Conservation (phyloP, 2,113 vertebrate species). For the Ranitomeya variabilis region DNA sequence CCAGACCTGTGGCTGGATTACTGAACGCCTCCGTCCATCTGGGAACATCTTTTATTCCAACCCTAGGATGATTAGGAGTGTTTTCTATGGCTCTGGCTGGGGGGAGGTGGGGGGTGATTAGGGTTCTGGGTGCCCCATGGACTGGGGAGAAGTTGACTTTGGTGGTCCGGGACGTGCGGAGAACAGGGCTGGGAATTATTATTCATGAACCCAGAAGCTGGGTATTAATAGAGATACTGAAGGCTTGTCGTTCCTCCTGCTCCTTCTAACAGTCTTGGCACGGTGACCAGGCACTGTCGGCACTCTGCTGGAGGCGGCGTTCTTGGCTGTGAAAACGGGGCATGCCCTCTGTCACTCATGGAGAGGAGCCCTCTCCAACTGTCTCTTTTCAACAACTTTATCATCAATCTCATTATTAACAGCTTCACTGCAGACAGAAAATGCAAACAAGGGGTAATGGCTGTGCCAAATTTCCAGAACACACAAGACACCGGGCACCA, state of each 20-base stretch:
- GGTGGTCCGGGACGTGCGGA: constrained; percentile 9
- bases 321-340: constrained; percentile 83
- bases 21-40: constrained; percentile 56
- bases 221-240: constrained; percentile 60
- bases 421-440: constrained; percentile 84
- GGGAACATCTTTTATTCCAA: constrained; percentile 48
- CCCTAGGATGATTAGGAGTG: constrained; percentile 36
- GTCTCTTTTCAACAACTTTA: constrained; percentile 91
- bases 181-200: constrained; percentile 18
- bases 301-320: constrained; percentile 73
- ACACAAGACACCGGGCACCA: constrained; percentile 63
- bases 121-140: neutral
- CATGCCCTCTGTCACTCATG: constrained; percentile 93
- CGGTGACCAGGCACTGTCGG: constrained; percentile 69
- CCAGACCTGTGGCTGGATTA: constrained; percentile 56
- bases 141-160: neutral
- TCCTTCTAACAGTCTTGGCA: constrained; percentile 76
- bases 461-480: constrained; percentile 72
- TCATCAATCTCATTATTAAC: constrained; percentile 99
- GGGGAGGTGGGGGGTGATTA: neutral
- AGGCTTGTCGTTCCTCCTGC: constrained; percentile 60
- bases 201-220: constrained; percentile 48
- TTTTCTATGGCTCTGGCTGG: constrained; percentile 28
- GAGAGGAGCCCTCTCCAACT: constrained; percentile 91
- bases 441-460: constrained; percentile 67